Base-by-base conservation (phyloP, 2,888 invertebrate genomes). In the Amiota communis region DNA sequence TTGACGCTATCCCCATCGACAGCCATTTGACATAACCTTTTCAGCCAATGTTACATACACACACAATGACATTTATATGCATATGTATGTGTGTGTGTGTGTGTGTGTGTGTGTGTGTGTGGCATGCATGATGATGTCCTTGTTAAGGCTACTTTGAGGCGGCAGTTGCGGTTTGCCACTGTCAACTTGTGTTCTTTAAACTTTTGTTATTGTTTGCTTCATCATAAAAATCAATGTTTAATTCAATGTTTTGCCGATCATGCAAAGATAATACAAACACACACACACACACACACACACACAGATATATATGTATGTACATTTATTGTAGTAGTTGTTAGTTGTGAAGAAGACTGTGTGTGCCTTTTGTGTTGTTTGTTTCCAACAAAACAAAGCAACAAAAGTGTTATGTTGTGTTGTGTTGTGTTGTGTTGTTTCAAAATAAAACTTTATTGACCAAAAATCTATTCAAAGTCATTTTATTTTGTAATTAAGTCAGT, bases 21-120 rank as follows among this genome's bases (percentile, higher is more conserved):
- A 15, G 48, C 64, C 59, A 59, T 59, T 36, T 59, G 59, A 59
- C 59, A 17, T 17, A 15, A 80, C 78, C 76, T 77, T 78, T 78
- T 77, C 74, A 80, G 80, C 83, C 85, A 83, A 85, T 82, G 85
- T 82, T 81, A 80, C 79, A 78, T 77, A 73, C 53, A 74, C 36
- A 36, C 36, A 36, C 2, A 36, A 36, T 36, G 36, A 36, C 36
- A 36, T 36, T 36, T 36, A 6, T 36, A 36, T 36, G 36, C 36
- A 36, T 36, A 6, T 36, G 8, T 36, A 6, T 36, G 2, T 36
- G 36, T 36, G 36, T 36, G 36, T 36, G 36, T 36, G 36, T 23
- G 23, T 23, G 23, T 23, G 23, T 23, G 23, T 23, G 23, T 23
- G 23, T 23, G n/a, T n/a, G n/a, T n/a, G n/a, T n/a, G n/a, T n/a